Conservation (phyloP, 2,888 invertebrate genomes). For the Aphodius sticticus region DNA sequence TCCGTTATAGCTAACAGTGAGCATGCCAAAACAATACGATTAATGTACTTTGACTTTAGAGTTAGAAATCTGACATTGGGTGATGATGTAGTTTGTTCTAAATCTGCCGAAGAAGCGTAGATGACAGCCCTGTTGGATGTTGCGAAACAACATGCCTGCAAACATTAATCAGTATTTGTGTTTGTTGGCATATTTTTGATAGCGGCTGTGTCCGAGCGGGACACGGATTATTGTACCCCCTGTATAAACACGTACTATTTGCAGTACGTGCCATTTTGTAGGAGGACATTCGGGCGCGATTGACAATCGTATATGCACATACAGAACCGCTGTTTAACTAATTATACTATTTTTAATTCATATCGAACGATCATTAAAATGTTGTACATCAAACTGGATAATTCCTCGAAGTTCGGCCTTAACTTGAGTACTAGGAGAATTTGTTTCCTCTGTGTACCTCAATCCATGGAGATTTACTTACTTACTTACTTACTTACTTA, state of each 20-base stretch:
- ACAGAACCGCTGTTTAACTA: slow-evolving; percentile 19
- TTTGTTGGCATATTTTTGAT: neutral
- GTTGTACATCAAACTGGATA: too few species aligned
- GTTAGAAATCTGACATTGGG: too few species aligned
- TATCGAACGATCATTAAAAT: neutral
- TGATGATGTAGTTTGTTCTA: neutral
- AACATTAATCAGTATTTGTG: neutral
- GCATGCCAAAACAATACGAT: too few species aligned
- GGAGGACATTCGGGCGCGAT: neutral
- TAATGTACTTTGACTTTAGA: too few species aligned
- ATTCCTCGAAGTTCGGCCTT: too few species aligned
- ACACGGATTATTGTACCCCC: slow-evolving; percentile 16
- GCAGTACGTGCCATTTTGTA: slow-evolving; percentile 19
- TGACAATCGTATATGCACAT: slow-evolving; percentile 15
- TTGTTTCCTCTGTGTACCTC: too few species aligned
- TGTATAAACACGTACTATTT: slow-evolving; percentile 27
- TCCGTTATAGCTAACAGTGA: too few species aligned
- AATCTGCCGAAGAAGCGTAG: neutral
- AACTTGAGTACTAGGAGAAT: too few species aligned
- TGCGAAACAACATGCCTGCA: neutral
- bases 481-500: too few species aligned
- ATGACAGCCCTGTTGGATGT: neutral
- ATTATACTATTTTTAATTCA: slow-evolving; percentile 1
- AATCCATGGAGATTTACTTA: too few species aligned
- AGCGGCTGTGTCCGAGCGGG: neutral